Conservation (phyloP, 2,797 vertebrate species). For the Cygnus olor region DNA sequence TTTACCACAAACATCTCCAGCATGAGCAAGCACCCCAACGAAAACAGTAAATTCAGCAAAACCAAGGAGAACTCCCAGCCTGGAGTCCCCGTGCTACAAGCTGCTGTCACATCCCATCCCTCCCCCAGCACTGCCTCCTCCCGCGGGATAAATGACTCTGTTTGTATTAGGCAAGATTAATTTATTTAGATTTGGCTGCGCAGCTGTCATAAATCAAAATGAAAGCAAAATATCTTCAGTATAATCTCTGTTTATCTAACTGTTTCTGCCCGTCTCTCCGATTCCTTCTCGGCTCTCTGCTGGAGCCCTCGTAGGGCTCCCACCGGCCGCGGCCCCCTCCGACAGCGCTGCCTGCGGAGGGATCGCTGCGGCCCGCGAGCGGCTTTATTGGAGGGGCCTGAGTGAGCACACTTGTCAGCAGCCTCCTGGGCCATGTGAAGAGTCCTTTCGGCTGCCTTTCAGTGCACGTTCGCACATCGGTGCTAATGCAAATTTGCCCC, state of each 20-base stretch:
- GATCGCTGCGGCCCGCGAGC: neutral
- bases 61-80: neutral
- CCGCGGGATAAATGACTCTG: rapidly evolving
- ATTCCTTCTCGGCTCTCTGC: neutral
- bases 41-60: neutral
- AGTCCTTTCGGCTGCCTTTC: neutral
- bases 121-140: neutral
- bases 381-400: conserved; percentile 31
- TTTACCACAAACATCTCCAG: neutral
- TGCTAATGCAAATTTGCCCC: rapidly evolving
- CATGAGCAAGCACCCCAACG: neutral
- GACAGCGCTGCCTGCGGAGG: neutral
- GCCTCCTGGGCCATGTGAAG: neutral
- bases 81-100: rapidly evolving
- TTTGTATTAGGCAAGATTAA: conserved; percentile 48
- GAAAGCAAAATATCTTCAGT: conserved; percentile 53
- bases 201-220: conserved; percentile 49
- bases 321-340: rapidly evolving
- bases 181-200: neutral
- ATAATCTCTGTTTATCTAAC: conserved; percentile 48
- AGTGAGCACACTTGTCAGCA: conserved; percentile 48
- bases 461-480: neutral
- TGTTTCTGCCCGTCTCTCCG: neutral
- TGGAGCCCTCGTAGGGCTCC: neutral
- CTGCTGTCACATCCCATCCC: neutral